Conservation (phyloP, 2,113 vertebrate species). For the Galemys pyrenaicus region DNA sequence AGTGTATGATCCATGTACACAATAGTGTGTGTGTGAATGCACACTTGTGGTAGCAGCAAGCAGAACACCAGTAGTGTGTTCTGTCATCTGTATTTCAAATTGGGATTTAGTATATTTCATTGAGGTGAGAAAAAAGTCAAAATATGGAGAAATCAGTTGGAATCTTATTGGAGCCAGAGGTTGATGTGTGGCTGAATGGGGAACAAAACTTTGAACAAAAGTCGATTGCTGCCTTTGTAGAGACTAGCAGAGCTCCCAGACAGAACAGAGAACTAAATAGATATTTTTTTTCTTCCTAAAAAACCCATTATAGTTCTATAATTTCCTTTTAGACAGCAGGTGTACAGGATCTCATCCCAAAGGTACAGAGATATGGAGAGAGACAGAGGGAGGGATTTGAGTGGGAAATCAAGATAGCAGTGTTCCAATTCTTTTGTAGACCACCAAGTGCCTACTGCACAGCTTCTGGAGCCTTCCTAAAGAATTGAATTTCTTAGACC, state of each 20-base stretch:
- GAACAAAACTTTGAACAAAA: neutral
- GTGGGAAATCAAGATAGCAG: neutral
- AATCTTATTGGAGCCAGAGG: neutral
- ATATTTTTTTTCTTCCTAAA: neutral
- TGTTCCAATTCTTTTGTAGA: neutral
- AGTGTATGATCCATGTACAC: neutral
- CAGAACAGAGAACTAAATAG: neutral
- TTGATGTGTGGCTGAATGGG: neutral
- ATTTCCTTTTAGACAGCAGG: neutral
- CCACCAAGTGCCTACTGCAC: neutral
- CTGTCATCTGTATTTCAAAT: neutral
- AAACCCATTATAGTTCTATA: neutral
- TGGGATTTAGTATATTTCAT: constrained; percentile 10
- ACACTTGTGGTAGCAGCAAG: neutral
- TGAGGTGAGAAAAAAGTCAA: constrained; percentile 22
- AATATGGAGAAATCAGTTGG: neutral
- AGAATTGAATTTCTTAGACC: neutral
- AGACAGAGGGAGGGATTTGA: neutral
- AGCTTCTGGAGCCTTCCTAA: neutral
- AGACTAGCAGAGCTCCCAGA: neutral
- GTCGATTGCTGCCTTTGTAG: neutral
- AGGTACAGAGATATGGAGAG: neutral
- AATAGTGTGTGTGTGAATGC: neutral
- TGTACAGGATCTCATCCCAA: neutral
- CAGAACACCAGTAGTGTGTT: neutral